Base-by-base conservation (phyloP, 2,888 invertebrate genomes). In the Agrotis exclamationis region DNA sequence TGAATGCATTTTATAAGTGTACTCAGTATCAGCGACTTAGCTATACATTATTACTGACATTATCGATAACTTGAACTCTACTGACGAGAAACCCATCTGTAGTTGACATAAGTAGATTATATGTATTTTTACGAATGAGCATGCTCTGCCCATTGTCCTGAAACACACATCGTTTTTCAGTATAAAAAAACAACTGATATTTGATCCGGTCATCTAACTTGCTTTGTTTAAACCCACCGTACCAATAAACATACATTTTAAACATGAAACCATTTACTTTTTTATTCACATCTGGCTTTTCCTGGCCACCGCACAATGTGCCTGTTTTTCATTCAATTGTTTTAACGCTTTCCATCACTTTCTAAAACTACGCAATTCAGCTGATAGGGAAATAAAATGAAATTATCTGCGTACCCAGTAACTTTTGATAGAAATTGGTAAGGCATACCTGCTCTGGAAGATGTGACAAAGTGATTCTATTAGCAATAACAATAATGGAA, bases 181-280 rank as follows among this genome's bases (percentile, higher is more conserved):
- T 39, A 22, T 14, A 24, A 70, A 59, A 58, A 58, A 54, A 71
- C 14, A 72, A 48, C 48, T 47, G 1, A 33, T 71, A 45, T 71
- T 78, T 51, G 16, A 70, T 24, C 20, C 50, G 45, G 20, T 11
- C 39, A 56, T n/a, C 33, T 45, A 56, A 39, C 33, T 39, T 39
- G 62, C 79, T 73, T 74, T 79, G 79, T 79, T 47, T 50, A 62
- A 16, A 39, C 14, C 16, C 33, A 39, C 20, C 13, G 33, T 45
- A 60, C 48, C 59, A 54, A 45, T 59, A 78, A 7, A 78, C 39
- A 33, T 33, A 33, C 33, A 39, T 39, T 39, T 39, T 39, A 39
- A 39, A 39, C 33, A 50, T 22, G 56, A 39, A 70, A 58, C 50
- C 56, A 20, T 45, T 60, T 60, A 45, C 13, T 60, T 56, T 57